Evolutionary conservation across 2,797 vertebrate genomes (phyloP).

Genomic region (Eidolon dupreanum): DNA sequence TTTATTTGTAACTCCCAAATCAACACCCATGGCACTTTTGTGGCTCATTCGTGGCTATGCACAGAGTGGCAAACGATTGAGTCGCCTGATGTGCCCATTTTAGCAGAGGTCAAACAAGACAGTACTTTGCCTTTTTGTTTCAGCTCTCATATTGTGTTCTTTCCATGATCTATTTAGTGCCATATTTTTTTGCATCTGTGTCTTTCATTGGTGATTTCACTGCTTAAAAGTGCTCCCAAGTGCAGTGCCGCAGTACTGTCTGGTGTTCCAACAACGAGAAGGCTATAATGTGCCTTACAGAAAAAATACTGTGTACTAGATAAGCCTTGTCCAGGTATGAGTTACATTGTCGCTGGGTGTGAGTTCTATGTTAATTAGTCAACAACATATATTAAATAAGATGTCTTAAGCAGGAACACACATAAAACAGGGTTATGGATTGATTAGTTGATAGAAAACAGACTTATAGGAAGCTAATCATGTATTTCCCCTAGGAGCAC

Average conservation of each 20-base stretch:
- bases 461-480: background rate
- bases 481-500: background rate
- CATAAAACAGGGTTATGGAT: background rate
- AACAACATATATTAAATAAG: background rate
- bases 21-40: background rate
- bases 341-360: background rate
- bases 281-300: background rate
- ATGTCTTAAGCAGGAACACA: conserved; percentile 38
- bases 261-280: background rate
- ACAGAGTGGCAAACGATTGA: background rate
- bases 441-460: background rate
- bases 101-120: background rate
- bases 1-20: background rate
- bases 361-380: background rate
- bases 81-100: background rate
- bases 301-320: background rate
- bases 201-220: background rate
- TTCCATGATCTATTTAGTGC: background rate
- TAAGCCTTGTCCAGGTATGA: background rate
- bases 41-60: background rate
- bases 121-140: background rate
- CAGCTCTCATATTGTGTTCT: background rate
- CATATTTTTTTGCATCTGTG: background rate
- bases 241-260: background rate
- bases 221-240: background rate